Conservation (phyloP, 2,888 invertebrate genomes). For the Spodoptera exigua region DNA sequence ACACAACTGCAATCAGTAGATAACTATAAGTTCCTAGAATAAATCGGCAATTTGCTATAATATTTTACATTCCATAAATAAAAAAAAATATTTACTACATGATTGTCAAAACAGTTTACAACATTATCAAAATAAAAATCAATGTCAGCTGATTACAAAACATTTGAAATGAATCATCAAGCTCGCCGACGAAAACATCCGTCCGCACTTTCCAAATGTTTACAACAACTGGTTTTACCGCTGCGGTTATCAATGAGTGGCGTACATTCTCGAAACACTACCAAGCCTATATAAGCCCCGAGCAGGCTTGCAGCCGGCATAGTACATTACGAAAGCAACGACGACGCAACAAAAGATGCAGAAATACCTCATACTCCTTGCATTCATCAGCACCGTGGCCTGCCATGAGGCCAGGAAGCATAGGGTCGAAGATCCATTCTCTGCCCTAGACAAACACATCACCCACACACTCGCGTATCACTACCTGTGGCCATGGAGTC, state of each 20-base stretch:
- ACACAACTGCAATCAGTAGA: too few relatives aligned
- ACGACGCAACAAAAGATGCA: conserved; percentile 77
- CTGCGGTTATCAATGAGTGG: conserved; percentile 79
- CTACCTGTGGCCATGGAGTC: conserved; percentile 84
- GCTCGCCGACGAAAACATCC: conserved; percentile 32
- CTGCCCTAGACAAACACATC: conserved; percentile 77
- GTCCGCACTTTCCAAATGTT: conserved; percentile 73
- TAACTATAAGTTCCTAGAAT: too few relatives aligned
- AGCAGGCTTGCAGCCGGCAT: conserved; percentile 63
- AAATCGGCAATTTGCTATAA: too few relatives aligned
- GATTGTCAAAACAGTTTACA: background rate
- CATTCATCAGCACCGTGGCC: conserved; percentile 64
- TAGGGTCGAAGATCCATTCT: conserved; percentile 76
- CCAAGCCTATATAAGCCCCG: conserved; percentile 81
- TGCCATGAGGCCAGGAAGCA: conserved; percentile 69
- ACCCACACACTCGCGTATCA: conserved; percentile 78
- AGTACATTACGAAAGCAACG: conserved; percentile 68
- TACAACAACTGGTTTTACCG: conserved; percentile 74
- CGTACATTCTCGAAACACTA: conserved; percentile 83
- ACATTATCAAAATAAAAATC: conserved; percentile 12
- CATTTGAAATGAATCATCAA: conserved; percentile 12
- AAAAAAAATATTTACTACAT: background rate
- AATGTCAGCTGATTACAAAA: conserved; percentile 23
- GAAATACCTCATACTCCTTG: conserved; percentile 72
- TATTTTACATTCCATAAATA: background rate